Evolutionary conservation across 2,113 vertebrate species (phyloP).

Genomic region (Hydropotes inermis): DNA sequence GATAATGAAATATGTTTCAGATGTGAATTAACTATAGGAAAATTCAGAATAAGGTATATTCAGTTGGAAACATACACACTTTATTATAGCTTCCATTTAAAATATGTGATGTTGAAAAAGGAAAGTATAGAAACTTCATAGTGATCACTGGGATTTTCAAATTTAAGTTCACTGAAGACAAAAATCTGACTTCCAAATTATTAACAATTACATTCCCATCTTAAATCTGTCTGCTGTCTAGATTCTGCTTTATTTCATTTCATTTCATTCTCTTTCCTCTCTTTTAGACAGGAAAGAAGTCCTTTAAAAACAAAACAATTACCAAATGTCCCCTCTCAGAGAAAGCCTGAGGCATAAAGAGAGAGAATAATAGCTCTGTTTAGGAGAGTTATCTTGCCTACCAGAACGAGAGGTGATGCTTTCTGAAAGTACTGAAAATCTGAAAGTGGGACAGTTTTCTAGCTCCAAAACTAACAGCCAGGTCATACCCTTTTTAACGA

Average conservation of each 20-base stretch:
- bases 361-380: not conserved
- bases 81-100: slow-evolving; percentile 1
- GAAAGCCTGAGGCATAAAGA: not conserved
- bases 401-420: not conserved
- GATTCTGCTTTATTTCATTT: not conserved
- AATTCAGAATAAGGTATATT: not conserved
- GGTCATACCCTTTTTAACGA: not conserved
- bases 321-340: not conserved
- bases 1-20: not conserved
- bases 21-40: slow-evolving; percentile 12
- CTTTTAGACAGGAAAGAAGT: not conserved
- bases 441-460: not conserved
- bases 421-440: not conserved
- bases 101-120: not conserved
- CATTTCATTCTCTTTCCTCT: not conserved
- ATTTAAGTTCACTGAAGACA: not conserved
- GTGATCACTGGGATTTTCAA: not conserved
- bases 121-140: not conserved
- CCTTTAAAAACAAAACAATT: not conserved
- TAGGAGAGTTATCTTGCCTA: not conserved
- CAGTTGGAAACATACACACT: not conserved
- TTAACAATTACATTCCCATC: not conserved
- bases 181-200: slow-evolving; percentile 5
- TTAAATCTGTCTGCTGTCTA: slow-evolving; percentile 15
- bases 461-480: not conserved